A percentile compares a stretch with the other conserved stretches of the same genome.
phyloP scores from a whole-genome alignment of 2,888 invertebrate species.

The Ophion slaviceki region DNA sequence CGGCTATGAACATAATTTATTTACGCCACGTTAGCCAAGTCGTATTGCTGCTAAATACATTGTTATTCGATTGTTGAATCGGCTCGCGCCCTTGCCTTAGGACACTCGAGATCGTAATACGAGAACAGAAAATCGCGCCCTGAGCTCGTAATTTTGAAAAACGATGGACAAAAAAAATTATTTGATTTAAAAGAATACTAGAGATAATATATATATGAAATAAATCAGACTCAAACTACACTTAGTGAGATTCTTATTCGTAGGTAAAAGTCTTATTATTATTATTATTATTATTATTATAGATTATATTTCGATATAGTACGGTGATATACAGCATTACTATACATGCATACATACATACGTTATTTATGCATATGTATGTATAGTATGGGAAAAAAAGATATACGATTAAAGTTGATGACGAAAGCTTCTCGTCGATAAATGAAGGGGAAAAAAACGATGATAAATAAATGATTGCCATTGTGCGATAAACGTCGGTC shows the following conservation, averaged over 20 bases:
- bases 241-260: constrained; percentile 67
- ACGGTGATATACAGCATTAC: constrained; percentile 59
- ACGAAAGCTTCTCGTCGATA: constrained; percentile 43
- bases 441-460: constrained; percentile 33
- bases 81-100: constrained; percentile 31
- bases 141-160: constrained; percentile 37
- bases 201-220: constrained; percentile 49
- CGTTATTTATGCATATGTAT: constrained; percentile 34
- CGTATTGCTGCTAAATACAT: constrained; percentile 8
- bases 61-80: constrained; percentile 46
- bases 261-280: constrained; percentile 58
- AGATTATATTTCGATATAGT: constrained; percentile 51
- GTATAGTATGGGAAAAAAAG: constrained; percentile 30
- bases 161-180: constrained; percentile 13
- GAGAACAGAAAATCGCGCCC: constrained; percentile 14
- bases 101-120: constrained; percentile 57
- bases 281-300: constrained; percentile 57
- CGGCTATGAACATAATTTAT: constrained; percentile 52
- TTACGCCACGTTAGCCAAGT: not conserved
- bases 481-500: constrained; percentile 31
- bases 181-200: constrained; percentile 33
- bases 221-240: constrained; percentile 67
- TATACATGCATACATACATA: constrained; percentile 32
- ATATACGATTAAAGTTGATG: constrained; percentile 55
- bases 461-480: constrained; percentile 50